Conservation (phyloP, 2,113 vertebrate species). For the Peucedramus taeniatus region DNA sequence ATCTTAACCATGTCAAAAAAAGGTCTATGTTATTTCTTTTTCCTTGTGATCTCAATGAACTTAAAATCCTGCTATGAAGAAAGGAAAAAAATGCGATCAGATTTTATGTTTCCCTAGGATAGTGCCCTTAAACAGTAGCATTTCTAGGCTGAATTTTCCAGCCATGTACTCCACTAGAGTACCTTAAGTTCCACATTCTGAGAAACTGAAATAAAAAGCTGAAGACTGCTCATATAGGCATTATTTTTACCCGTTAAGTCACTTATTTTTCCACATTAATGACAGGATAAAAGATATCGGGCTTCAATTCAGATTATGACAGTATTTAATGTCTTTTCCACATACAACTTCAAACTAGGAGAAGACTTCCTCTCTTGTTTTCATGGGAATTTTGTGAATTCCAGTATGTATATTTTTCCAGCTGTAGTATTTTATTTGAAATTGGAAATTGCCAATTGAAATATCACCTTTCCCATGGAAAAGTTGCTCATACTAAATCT, state of each 20-base stretch:
- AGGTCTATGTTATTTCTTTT: not conserved
- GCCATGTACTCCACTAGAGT: not conserved
- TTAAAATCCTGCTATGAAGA: not conserved
- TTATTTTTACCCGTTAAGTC: constrained; percentile 65
- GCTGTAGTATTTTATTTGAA: constrained; percentile 71
- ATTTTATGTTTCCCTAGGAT: not conserved
- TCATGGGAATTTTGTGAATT: constrained; percentile 75
- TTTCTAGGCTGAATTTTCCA: constrained; percentile 38
- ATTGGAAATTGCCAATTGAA: constrained; percentile 65
- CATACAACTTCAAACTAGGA: constrained; percentile 53
- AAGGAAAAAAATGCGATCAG: not conserved
- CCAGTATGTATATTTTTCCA: constrained; percentile 75
- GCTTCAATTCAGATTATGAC: constrained; percentile 75
- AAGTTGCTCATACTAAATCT: constrained; percentile 55
- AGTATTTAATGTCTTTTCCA: constrained; percentile 78
- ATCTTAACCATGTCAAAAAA: not conserved
- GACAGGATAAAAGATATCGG: constrained; percentile 73
- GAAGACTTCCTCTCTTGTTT: constrained; percentile 70
- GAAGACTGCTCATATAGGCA: constrained; percentile 49
- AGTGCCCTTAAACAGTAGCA: not conserved
- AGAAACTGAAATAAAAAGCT: constrained; percentile 48
- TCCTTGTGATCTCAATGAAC: not conserved
- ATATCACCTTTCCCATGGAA: constrained; percentile 73
- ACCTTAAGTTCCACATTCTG: constrained; percentile 38
- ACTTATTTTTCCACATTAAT: constrained; percentile 78